Evolutionary conservation across 2,113 vertebrate genomes (phyloP).

Genomic region (Egretta garzetta): DNA sequence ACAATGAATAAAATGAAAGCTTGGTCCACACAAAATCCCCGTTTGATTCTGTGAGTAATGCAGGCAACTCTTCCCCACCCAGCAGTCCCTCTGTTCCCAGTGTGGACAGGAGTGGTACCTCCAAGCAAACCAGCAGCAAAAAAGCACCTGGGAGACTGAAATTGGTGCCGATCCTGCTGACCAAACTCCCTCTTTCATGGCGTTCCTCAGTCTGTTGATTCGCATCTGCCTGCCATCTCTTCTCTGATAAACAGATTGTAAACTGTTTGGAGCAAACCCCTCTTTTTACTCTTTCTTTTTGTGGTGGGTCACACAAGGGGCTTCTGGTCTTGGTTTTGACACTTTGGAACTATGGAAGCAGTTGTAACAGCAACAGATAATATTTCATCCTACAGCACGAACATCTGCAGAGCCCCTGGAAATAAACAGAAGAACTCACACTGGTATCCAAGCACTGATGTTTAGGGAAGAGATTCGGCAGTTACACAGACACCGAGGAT

Average conservation of each 20-base stretch:
- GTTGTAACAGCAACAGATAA: not conserved
- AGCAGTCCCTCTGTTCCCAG: not conserved
- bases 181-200: not conserved
- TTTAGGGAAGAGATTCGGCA: not conserved
- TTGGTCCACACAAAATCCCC: fast-evolving
- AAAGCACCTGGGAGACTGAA: not conserved
- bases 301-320: not conserved
- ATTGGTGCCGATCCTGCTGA: not conserved
- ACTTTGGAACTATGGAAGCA: not conserved
- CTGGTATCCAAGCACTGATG: not conserved
- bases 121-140: fast-evolving
- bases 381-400: not conserved
- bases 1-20: not conserved
- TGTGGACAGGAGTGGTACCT: not conserved
- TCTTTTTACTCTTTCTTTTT: not conserved
- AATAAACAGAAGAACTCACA: not conserved
- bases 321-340: not conserved
- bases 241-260: not conserved
- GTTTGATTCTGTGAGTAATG: not conserved
- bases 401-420: not conserved
- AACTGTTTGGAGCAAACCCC: not conserved
- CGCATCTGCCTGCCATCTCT: fast-evolving
- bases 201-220: not conserved
- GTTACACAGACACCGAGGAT: not conserved
- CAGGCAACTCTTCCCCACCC: not conserved